A percentile compares a stretch with the other conserved stretches of the same genome.
Conservation (phyloP, 2,797 vertebrate genomes). For the Hozukius guyotensis region DNA sequence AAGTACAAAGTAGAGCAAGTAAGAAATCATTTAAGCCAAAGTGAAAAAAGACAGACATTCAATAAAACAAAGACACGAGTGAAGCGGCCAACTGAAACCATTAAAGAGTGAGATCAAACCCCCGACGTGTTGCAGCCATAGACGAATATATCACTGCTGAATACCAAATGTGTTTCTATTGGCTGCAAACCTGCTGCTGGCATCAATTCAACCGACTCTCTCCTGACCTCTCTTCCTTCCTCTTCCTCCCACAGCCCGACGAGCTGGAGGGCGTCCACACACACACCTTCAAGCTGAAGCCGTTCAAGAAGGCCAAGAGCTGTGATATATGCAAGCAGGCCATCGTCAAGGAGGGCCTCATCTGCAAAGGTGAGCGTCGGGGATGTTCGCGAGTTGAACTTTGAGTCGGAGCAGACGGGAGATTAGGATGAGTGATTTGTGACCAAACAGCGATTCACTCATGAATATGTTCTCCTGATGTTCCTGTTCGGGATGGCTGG, state of each 20-base stretch:
- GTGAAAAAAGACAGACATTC: not conserved
- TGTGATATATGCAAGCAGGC: conserved; percentile 94
- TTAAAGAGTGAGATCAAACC: conserved; percentile 15
- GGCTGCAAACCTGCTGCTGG: conserved; percentile 14
- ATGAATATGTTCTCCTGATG: not conserved
- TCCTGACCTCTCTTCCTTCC: conserved; percentile 28
- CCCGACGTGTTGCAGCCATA: not conserved
- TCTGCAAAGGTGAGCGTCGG: conserved; percentile 90
- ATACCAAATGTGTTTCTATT: conserved; percentile 42
- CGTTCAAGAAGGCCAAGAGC: conserved; percentile 95
- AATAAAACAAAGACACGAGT: not conserved
- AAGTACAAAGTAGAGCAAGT: not conserved
- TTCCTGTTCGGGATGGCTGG: not conserved
- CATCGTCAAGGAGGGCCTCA: conserved; percentile 93
- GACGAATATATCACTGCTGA: conserved; percentile 16
- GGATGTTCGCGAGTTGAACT: not conserved
- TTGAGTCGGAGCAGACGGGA: not conserved
- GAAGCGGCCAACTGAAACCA: not conserved
- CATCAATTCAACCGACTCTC: not conserved
- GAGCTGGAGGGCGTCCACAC: conserved; percentile 91
- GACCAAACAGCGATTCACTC: conserved; percentile 2
- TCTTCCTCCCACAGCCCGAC: conserved; percentile 84
- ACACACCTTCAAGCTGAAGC: conserved; percentile 94
- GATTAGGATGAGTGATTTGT: not conserved
- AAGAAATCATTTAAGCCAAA: not conserved